Evolutionary conservation across 2,888 invertebrate species (phyloP), one percentile per base, ranked within the genome.

Genomic region (Rhodophaea formosa): DNA sequence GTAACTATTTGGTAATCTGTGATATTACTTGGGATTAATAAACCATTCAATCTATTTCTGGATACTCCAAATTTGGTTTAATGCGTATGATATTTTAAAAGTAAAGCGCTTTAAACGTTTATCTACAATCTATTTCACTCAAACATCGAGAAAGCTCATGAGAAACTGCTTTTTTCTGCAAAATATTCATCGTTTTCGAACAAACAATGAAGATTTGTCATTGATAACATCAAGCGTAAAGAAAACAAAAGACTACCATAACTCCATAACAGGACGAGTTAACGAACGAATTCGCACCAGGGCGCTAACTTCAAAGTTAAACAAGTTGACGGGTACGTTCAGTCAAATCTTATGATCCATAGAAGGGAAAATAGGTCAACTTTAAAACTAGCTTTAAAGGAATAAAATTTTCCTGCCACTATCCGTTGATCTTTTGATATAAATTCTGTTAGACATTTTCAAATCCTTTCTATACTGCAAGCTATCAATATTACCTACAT

Each of bases 191-290:
- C 35, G 8, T 39, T 39, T 39, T 39, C 10, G 46, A 23, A 46
- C 46, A 23, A 7, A 23, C 10, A 49, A 49, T 32, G 32, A 49
- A 49, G 32, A 49, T 49, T 49, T 49, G 15, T 47, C 30, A 30
- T 49, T 49, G 49, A 49, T 49, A 49, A 49, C 30, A 49, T 49
- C 35, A 75, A 12, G 58, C 0, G 7, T 52, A 44, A 16, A 43
- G 30, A 42, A 52, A 62, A 58, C 57, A 52, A 61, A 57, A 62
- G 65, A 69, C 62, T 62, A 60, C 61, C 62, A 14, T 15, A 49
- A 15, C n/a, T 49, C 49, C 49, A 49, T 32, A 49, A 49, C 49
- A 49, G 49, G 49, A 49, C 32, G 15, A 49, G 49, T 49, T 49
- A 49, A 49, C 49, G 49, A 49, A 49, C 7, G 49, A 49, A 49